Conservation (phyloP, 2,888 invertebrate species). For the Drosophila mulleri region DNA sequence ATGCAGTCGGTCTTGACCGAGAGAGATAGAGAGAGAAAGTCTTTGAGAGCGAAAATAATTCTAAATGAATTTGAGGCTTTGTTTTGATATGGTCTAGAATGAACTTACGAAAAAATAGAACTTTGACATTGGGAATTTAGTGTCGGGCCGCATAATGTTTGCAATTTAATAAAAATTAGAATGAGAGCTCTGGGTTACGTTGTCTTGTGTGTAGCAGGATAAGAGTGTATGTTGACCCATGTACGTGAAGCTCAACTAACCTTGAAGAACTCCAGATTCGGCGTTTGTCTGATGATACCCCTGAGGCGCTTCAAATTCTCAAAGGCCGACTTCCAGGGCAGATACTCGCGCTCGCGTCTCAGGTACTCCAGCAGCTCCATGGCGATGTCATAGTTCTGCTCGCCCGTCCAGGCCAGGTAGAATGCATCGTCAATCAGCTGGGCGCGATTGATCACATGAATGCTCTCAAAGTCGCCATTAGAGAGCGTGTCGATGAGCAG, state of each 20-base stretch:
- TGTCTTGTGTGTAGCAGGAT: not conserved
- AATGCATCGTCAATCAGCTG: constrained; percentile 93
- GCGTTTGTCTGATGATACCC: constrained; percentile 87
- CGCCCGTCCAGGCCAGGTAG: constrained; percentile 88
- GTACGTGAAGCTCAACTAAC: constrained; percentile 73
- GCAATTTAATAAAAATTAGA: constrained; percentile 48
- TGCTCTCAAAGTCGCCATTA: constrained; percentile 85
- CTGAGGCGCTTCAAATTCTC: constrained; percentile 87
- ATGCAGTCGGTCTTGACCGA: not conserved
- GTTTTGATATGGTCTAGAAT: not conserved
- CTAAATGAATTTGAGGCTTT: not conserved
- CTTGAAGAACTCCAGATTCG: constrained; percentile 88
- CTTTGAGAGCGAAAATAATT: not conserved
- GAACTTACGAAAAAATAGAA: constrained; percentile 70
- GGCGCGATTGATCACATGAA: constrained; percentile 91
- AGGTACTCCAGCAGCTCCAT: constrained; percentile 87
- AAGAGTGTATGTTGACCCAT: not conserved
- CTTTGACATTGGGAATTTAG: constrained; percentile 35
- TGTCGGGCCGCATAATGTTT: constrained; percentile 13
- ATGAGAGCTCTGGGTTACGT: constrained; percentile 49
- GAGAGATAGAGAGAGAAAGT: not conserved
- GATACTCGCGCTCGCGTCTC: constrained; percentile 84
- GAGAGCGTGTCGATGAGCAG: constrained; percentile 87
- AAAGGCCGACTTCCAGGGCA: constrained; percentile 87
- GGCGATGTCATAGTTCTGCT: constrained; percentile 88